Evolutionary conservation across 2,113 vertebrate genomes (phyloP).

Genomic region (Naja naja): DNA sequence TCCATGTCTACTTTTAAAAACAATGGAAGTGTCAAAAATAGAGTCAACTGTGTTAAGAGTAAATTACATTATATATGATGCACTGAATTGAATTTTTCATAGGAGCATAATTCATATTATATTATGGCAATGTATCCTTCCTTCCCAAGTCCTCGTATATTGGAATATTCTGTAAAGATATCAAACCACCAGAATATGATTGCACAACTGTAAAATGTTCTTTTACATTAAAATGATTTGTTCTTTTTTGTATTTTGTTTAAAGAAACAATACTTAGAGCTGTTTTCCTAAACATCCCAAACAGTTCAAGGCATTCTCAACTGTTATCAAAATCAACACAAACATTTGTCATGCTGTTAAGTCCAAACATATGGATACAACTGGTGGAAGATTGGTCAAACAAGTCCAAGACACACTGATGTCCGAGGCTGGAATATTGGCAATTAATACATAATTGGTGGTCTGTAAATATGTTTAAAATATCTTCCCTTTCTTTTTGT

Average conservation of each 20-base stretch:
- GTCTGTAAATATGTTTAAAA: slow-evolving; percentile 82
- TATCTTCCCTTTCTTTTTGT: slow-evolving; percentile 99
- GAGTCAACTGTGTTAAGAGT: slow-evolving; percentile 74
- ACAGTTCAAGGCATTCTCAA: slow-evolving; percentile 81
- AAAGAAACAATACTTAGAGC: slow-evolving; percentile 73
- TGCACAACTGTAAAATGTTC: slow-evolving; percentile 80
- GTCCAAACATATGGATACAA: slow-evolving; percentile 80
- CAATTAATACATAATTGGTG: slow-evolving; percentile 80
- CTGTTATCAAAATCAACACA: slow-evolving; percentile 73
- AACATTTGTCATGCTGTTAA: slow-evolving; percentile 80
- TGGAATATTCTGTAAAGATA: slow-evolving; percentile 78
- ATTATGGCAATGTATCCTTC: slow-evolving; percentile 79
- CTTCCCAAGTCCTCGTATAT: slow-evolving; percentile 72
- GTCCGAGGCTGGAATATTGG: slow-evolving; percentile 88
- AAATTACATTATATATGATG: slow-evolving; percentile 75
- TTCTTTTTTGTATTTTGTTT: slow-evolving; percentile 41
- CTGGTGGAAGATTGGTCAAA: slow-evolving; percentile 80
- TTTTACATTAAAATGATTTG: slow-evolving; percentile 76
- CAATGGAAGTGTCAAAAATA: slow-evolving; percentile 81
- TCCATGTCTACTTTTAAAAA: slow-evolving; percentile 75
- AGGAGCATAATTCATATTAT: slow-evolving; percentile 74
- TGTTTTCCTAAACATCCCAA: slow-evolving; percentile 77
- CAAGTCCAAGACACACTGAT: slow-evolving; percentile 80
- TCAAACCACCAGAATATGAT: slow-evolving; percentile 85
- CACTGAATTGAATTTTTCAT: slow-evolving; percentile 73